Percentiles rank a stretch among this genome's conserved stretches.
These are phyloP conservation scores for Dendroctonus ponderosae DNA, from an alignment of 1,140 invertebrate species.

Conservation along the genomic window DNA sequence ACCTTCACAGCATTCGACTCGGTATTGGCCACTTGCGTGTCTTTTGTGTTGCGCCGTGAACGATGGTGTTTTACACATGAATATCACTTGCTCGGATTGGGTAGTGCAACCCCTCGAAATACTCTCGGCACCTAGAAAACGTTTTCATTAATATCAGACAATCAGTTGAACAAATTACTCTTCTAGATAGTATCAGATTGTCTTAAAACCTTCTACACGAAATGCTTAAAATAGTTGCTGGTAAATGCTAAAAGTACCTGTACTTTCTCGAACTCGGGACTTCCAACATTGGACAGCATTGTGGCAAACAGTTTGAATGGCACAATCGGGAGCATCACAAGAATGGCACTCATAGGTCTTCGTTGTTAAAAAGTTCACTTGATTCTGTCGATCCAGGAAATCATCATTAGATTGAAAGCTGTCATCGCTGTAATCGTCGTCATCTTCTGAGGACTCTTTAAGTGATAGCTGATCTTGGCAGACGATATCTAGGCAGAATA, in stretches of 20 bases:
- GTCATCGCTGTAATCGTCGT: constrained; percentile 45
- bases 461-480: constrained; percentile 36
- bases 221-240: no score
- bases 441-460: constrained; percentile 41
- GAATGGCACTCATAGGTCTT: constrained; percentile 60
- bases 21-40: constrained; percentile 61
- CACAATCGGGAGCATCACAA: constrained; percentile 60
- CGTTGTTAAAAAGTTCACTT: constrained; percentile 28
- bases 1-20: constrained; percentile 69
- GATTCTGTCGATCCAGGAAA: constrained; percentile 33
- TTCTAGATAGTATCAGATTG: no score
- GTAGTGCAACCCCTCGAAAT: constrained; percentile 70
- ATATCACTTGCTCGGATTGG: constrained; percentile 64
- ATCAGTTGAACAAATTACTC: not conserved
- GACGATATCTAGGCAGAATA: constrained; percentile 22
- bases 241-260: no score
- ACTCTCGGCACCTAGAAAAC: constrained; percentile 52
- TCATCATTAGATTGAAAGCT: constrained; percentile 40
- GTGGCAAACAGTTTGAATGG: constrained; percentile 50
- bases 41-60: constrained; percentile 56
- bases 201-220: no score
- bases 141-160: not conserved
- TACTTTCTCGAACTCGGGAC: constrained; percentile 65
- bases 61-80: constrained; percentile 61
- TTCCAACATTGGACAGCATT: constrained; percentile 74